Conservation (phyloP, 2,888 invertebrate genomes). For the Agonopterix alstromeriana region DNA sequence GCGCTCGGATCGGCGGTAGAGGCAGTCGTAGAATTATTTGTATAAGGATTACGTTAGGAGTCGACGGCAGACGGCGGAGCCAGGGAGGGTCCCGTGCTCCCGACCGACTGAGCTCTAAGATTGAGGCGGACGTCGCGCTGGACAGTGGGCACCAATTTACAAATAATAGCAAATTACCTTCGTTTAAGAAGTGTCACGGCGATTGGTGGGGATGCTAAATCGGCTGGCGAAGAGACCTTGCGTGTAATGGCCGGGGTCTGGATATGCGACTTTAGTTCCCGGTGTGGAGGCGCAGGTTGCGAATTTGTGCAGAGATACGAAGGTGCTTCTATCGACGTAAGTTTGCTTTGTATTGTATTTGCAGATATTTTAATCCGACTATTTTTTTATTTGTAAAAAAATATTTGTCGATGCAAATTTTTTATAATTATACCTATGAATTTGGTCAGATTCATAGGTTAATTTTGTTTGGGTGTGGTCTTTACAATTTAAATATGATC, state of each 20-base stretch:
- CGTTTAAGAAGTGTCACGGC: slow-evolving; percentile 72
- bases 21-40: slow-evolving; percentile 45
- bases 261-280: slow-evolving; percentile 46
- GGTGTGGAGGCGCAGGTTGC: slow-evolving; percentile 38
- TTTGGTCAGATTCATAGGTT: no score
- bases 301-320: slow-evolving; percentile 31
- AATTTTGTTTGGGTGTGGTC: no score
- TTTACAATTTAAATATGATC: no score
- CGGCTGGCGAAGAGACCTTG: slow-evolving; percentile 72
- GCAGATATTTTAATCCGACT: no score
- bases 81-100: slow-evolving; percentile 53
- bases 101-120: slow-evolving; percentile 53
- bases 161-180: slow-evolving; percentile 75
- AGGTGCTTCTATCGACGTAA: slow-evolving; percentile 7
- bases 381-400: no score
- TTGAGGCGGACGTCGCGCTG: slow-evolving; percentile 56
- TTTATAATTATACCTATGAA: no score
- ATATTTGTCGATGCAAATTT: no score
- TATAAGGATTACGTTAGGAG: slow-evolving; percentile 29
- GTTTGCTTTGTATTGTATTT: slow-evolving; percentile 13
- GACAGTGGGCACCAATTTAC: slow-evolving; percentile 61
- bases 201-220: slow-evolving; percentile 68
- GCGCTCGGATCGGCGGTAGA: slow-evolving; percentile 42
- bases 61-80: slow-evolving; percentile 23
- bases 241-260: slow-evolving; percentile 60